Conservation (phyloP, 2,797 vertebrate genomes). For the Tokudaia muenninki region DNA sequence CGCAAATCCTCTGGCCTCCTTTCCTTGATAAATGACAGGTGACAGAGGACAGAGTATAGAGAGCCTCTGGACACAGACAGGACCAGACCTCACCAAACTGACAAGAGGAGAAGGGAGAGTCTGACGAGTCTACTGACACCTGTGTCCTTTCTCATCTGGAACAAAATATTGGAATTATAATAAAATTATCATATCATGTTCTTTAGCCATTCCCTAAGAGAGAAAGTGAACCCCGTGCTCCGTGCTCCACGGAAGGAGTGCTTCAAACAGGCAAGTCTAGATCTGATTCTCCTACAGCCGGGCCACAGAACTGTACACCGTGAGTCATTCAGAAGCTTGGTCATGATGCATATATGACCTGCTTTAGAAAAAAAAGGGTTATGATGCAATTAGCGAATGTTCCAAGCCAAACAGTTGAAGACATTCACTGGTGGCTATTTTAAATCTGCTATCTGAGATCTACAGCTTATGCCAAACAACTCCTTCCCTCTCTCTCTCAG, state of each 20-base stretch:
- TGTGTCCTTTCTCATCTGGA: not conserved
- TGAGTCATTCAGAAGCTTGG: slow-evolving; percentile 20
- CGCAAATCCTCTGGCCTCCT: not conserved
- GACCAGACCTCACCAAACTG: not conserved
- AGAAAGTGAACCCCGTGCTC: not conserved
- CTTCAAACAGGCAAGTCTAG: slow-evolving; percentile 3
- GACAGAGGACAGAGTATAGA: not conserved
- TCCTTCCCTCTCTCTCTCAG: not conserved
- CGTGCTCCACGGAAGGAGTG: not conserved
- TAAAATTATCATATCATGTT: not conserved
- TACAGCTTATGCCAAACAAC: not conserved
- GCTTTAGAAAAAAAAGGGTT: slow-evolving; percentile 9
- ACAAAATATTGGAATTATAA: not conserved
- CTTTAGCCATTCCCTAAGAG: not conserved
- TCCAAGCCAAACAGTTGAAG: slow-evolving; percentile 59
- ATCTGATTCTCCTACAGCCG: not conserved
- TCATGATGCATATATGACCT: not conserved
- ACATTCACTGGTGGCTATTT: slow-evolving; percentile 40
- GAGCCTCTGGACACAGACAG: not conserved
- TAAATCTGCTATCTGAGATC: slow-evolving; percentile 52
- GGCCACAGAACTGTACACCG: not conserved
- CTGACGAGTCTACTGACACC: not conserved
- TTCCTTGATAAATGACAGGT: not conserved
- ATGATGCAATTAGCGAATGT: slow-evolving; percentile 64
- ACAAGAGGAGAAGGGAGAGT: not conserved